Base-by-base conservation (phyloP, 1,140 invertebrate species). In the Saxidomus purpurata region DNA sequence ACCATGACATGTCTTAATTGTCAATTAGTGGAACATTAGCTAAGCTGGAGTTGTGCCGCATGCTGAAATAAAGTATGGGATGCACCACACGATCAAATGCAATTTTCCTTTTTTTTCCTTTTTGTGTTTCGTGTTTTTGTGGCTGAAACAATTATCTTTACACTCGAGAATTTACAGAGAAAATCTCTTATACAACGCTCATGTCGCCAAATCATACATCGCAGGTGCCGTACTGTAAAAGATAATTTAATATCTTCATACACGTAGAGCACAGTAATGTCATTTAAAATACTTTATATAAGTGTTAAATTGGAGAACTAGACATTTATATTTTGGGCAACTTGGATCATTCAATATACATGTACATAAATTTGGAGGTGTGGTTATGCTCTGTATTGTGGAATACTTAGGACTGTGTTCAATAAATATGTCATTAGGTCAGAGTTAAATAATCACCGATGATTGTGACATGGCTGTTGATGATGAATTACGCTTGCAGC, bases 291-390 rank as follows among this genome's bases (percentile, higher is more conserved):
- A 77, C 74, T 77, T 77, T 77, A 77, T 77, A 77, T 77, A 77
- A 77, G 74, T 77, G 74, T 77, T 77, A 77, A 77, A 77, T 77
- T 77, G 74, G 74, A 77, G 74, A 77, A 77, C 74, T 77, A 77
- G 74, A 77, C 74, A 77, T 77, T 77, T 77, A 77, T 77, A 77
- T 77, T 47, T 77, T 77, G 74, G 74, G 74, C 74, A 77, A 77
- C 74, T 77, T 77, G 74, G 74, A 77, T 77, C 74, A 77, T 77
- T 77, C 74, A 77, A 77, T 77, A 77, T 77, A 77, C 74, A 77
- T 77, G 74, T 77, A 40, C 74, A 77, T 77, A 77, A 77, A 77
- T 77, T 77, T 77, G 74, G 74, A 77, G 74, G 38, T 77, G 74
- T 77, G 74, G 31, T 74, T 13, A 74, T 74, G 69, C 69, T 77